These are phyloP conservation scores for Zelleria hepariella DNA, from an alignment of 2,888 invertebrate species.

Conservation along the genomic window DNA sequence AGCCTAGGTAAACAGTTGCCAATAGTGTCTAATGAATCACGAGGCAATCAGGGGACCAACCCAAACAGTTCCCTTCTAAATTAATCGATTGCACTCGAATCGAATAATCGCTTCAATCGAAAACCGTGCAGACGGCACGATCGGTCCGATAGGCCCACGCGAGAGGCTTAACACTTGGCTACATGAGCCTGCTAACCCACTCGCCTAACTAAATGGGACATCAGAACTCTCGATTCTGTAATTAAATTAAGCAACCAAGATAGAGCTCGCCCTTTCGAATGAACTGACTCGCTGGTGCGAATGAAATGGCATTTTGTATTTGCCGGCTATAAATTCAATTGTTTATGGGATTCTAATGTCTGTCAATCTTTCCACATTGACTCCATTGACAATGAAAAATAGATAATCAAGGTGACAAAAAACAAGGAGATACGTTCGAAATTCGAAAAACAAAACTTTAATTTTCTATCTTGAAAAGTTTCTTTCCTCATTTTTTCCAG, in stretches of 20 bases:
- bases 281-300: not conserved
- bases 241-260: slow-evolving; percentile 40
- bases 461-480: not conserved
- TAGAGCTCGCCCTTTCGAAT: not conserved
- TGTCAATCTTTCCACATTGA: no score
- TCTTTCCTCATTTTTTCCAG: not conserved
- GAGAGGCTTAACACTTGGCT: slow-evolving; percentile 18
- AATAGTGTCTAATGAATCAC: not conserved
- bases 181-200: slow-evolving; percentile 49
- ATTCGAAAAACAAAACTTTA: not conserved
- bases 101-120: slow-evolving; percentile 25
- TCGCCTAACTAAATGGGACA: slow-evolving; percentile 60
- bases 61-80: not conserved
- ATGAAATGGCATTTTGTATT: not conserved
- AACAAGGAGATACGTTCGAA: no score
- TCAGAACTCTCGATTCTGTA: slow-evolving; percentile 36
- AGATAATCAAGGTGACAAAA: no score
- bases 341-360: no score
- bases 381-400: no score
- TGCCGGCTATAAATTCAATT: no score
- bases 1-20: not conserved
- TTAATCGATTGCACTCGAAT: slow-evolving; percentile 19
- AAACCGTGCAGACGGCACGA: slow-evolving; percentile 5
- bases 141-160: slow-evolving; percentile 23
- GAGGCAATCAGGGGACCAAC: not conserved